Base-by-base conservation (phyloP, 2,113 vertebrate species). In the Laticauda colubrina region DNA sequence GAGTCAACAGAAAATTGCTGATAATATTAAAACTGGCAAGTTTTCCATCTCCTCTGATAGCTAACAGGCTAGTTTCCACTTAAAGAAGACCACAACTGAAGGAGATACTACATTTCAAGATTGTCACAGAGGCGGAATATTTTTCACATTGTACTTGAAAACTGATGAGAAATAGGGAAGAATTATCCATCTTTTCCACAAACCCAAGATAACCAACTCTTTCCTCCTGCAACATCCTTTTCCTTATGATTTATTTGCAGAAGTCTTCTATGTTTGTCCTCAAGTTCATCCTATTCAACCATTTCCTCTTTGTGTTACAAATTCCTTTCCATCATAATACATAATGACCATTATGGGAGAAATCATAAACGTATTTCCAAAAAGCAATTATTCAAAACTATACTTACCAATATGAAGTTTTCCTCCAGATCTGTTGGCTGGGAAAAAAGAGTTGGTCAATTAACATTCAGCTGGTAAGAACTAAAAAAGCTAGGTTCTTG, bases 351-450 rank as follows among this genome's bases (percentile, higher is more conserved):
- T 64, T 12, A 64, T 64, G 59, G 0, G 45, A 64, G 1, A 85
- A 81, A 57, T 10, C 55, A 59, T 26, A 91, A 93, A 7, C 61
- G 51, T 91, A 56, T 87, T 24, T 88, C 92, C 7, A 1, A 94
- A 92, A 92, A 81, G 75, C 89, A 69, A 69, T 61, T 20, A 59
- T 75, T 56, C 45, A 48, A 53, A 43, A 89, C 3, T 5, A 91
- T 3, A 21, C 59, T 88, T 85, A 59, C 64, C 87, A 15, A 54
- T 85, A 88, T 91, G 9, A 51, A 90, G 24, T 21, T 69, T 69
- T 75, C 7, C n/a, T 75, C 64, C n/a, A 75, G 18, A 75, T n/a
- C 5, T 75, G 64, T 75, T 75, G 64, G 6, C 5, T 75, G n/a
- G 12, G 12, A n/a, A n/a, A n/a, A 69, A 5, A 69, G 64, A 75